Base-by-base conservation (phyloP, 1,140 invertebrate genomes). In the Liolophura sinensis region DNA sequence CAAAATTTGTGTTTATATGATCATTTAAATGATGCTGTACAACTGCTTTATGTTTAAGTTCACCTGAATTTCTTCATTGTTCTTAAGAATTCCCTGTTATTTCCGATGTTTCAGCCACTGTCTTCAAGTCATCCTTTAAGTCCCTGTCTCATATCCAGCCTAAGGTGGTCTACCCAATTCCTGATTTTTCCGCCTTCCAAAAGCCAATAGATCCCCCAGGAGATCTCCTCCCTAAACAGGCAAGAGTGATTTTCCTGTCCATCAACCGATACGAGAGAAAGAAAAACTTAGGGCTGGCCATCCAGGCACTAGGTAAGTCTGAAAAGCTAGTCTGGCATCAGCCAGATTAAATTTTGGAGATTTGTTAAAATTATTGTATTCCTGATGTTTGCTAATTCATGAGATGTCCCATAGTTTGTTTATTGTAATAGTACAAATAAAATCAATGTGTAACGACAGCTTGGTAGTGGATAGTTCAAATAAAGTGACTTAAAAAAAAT, bases 201-300 rank as follows among this genome's bases (percentile, higher is more conserved):
- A 84, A 87, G 56, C 85, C 87, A 48, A 71, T 82, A 27, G 84
- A 87, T 60, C 82, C 86, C 62, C 76, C 84, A 16, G 72, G 89
- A 1, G 86, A 89, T 65, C 72, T 86, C 18, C 55, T 79, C 18
- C 80, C 78, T 14, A 55, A 22, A 57, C 68, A 73, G 15, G 75
- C 69, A 57, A 73, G 72, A 16, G 60, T 71, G 85, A 56, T 79
- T 52, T 93, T 98, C 77, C 83, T 99, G 1, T 99, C 97, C 0
- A 92, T 99, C 64, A 99, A 99, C 86, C 89, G 98, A 74, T 99
- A 95, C 85, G 97, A 99, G 81, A 88, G 93, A 15, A 99, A 99
- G 80, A 99, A 99, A 84, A 94, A 97, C 82, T 85, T 99, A 9
- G 85, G 86, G 20, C 82, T 99, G 20, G 95, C 95, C 0, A 85